Percentiles rank a stretch among this genome's conserved stretches.
phyloP scores from a whole-genome alignment of 1,140 invertebrate species.

The Nephotettix cincticeps region DNA sequence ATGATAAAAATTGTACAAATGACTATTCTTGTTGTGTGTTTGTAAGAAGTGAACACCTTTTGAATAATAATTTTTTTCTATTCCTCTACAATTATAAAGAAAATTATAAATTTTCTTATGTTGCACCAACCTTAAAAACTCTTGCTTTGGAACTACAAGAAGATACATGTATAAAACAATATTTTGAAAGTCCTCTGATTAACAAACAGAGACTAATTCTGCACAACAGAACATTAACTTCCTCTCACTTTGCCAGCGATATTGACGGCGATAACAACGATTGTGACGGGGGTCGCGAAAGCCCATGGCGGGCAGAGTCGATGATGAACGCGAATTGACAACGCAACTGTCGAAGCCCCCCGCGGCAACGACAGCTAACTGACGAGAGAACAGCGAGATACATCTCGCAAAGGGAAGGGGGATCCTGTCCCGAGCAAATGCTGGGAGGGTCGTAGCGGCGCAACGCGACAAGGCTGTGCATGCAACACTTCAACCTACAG shows the following conservation, averaged over 20 bases:
- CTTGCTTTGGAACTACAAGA: too few relatives aligned
- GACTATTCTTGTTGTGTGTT: too few relatives aligned
- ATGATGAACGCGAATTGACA: background rate
- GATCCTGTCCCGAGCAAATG: constrained; percentile 8
- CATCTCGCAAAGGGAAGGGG: constrained; percentile 17
- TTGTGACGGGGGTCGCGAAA: background rate
- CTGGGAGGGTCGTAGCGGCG: background rate
- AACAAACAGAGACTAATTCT: too few relatives aligned
- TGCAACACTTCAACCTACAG: constrained; percentile 11
- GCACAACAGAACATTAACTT: background rate
- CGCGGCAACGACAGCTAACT: background rate
- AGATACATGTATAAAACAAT: too few relatives aligned
- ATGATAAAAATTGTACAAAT: too few relatives aligned
- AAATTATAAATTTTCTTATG: too few relatives aligned
- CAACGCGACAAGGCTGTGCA: background rate
- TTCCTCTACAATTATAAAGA: too few relatives aligned
- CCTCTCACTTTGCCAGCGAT: constrained; percentile 20
- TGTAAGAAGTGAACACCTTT: too few relatives aligned
- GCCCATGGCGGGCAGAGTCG: background rate
- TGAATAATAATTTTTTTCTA: too few relatives aligned
- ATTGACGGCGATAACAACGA: background rate
- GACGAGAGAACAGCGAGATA: background rate
- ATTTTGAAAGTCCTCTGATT: too few relatives aligned
- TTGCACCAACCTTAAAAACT: too few relatives aligned
- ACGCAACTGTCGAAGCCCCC: background rate